Percentiles rank a stretch among this genome's conserved stretches.
These are phyloP conservation scores for Falcaria lacertinaria DNA, from an alignment of 2,888 invertebrate genomes.

Conservation along the genomic window DNA sequence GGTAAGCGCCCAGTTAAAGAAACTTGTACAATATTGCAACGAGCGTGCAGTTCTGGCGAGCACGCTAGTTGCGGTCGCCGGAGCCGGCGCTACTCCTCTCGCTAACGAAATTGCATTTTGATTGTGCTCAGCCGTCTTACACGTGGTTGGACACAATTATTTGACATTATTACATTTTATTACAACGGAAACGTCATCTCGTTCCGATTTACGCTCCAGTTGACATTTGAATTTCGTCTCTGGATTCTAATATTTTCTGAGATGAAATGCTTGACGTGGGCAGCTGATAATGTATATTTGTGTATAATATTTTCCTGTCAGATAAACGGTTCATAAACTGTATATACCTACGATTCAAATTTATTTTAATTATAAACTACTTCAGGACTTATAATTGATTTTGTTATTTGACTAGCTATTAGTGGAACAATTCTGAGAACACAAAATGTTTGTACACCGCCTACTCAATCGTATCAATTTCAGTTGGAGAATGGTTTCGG, in stretches of 20 bases:
- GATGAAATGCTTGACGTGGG: not conserved
- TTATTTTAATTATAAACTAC: not conserved
- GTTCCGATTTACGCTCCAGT: slow-evolving; percentile 15
- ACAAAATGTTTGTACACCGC: too few species aligned
- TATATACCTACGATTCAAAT: not conserved
- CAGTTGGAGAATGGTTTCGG: not conserved
- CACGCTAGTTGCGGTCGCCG: slow-evolving; percentile 6
- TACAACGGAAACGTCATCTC: slow-evolving; percentile 33
- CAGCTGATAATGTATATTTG: not conserved
- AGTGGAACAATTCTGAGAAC: too few species aligned
- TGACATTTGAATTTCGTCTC: slow-evolving; percentile 14
- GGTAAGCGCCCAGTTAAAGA: too few species aligned
- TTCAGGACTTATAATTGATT: too few species aligned
- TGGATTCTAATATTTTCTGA: not conserved
- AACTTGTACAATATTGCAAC: not conserved
- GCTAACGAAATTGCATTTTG: slow-evolving; percentile 62
- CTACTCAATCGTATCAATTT: too few species aligned
- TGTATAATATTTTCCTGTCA: not conserved
- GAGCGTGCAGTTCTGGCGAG: not conserved
- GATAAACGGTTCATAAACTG: not conserved
- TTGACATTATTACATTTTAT: slow-evolving; percentile 61
- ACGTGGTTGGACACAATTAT: slow-evolving; percentile 58
- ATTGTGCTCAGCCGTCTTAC: slow-evolving; percentile 52
- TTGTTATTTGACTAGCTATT: too few species aligned
- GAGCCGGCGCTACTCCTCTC: slow-evolving; percentile 9